These are phyloP conservation scores for Crocodylus rhombifer DNA, from an alignment of 2,797 vertebrate genomes.

Conservation along the genomic window DNA sequence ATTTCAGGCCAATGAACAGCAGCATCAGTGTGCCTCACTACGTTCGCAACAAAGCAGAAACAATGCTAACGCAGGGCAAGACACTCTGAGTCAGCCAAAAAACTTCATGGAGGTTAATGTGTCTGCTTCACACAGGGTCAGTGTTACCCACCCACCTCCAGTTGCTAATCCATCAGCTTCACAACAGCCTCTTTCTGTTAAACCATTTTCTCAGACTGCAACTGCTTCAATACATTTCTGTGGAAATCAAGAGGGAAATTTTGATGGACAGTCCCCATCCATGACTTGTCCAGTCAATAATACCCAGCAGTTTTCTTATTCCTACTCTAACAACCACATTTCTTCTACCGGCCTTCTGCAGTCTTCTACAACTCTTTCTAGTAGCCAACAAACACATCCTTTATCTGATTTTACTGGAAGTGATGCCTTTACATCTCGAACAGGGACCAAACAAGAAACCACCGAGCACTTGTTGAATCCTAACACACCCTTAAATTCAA, in stretches of 20 bases:
- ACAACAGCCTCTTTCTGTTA: slow-evolving; percentile 83
- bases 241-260: slow-evolving; percentile 84
- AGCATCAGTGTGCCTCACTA: slow-evolving; percentile 85
- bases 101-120: slow-evolving; percentile 87
- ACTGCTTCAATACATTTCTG: slow-evolving; percentile 85
- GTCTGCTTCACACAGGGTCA: slow-evolving; percentile 81
- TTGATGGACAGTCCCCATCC: slow-evolving; percentile 83
- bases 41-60: slow-evolving; percentile 81
- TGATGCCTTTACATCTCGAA: slow-evolving; percentile 88
- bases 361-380: slow-evolving; percentile 82
- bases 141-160: slow-evolving; percentile 82
- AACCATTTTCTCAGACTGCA: slow-evolving; percentile 85
- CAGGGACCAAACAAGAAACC: slow-evolving; percentile 86
- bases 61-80: slow-evolving; percentile 83
- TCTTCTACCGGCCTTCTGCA: slow-evolving; percentile 86
- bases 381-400: slow-evolving; percentile 80
- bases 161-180: slow-evolving; percentile 84
- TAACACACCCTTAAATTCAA: slow-evolving; percentile 84
- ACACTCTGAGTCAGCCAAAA: slow-evolving; percentile 85
- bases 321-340: slow-evolving; percentile 90
- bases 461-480: slow-evolving; percentile 84
- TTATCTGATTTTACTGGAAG: slow-evolving; percentile 88
- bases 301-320: slow-evolving; percentile 87
- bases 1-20: slow-evolving; percentile 88
- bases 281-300: slow-evolving; percentile 90